Percentiles rank a stretch among this genome's conserved stretches.
Evolutionary conservation across 2,888 invertebrate genomes (phyloP).

Genomic region (Globia sparganii): DNA sequence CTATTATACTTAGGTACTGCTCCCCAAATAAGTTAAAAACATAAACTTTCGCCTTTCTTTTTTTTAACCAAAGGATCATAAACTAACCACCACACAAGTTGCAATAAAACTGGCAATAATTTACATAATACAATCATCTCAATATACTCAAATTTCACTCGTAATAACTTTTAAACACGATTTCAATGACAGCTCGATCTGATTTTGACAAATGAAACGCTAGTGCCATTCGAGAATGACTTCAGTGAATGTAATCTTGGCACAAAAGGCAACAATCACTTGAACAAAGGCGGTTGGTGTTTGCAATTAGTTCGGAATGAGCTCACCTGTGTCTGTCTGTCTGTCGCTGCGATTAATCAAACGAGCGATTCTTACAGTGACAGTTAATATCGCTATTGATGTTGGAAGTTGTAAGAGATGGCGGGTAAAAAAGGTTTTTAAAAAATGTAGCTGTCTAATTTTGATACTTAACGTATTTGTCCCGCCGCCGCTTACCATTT

Average conservation of each 20-base stretch:
- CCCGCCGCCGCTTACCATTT: too few relatives aligned
- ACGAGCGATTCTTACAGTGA: slow-evolving; percentile 60
- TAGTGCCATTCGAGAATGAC: slow-evolving; percentile 52
- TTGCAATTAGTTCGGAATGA: slow-evolving; percentile 68
- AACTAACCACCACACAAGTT: slow-evolving; percentile 7
- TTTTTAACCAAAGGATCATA: neutral
- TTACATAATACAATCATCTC: slow-evolving; percentile 35
- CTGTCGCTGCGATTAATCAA: slow-evolving; percentile 65
- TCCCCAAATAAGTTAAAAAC: neutral
- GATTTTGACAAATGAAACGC: slow-evolving; percentile 71
- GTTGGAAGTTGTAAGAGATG: slow-evolving; percentile 21
- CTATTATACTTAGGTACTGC: neutral
- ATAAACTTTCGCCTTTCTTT: neutral
- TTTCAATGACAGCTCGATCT: slow-evolving; percentile 57
- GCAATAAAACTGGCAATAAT: slow-evolving; percentile 41
- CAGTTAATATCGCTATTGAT: slow-evolving; percentile 56
- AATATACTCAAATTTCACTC: slow-evolving; percentile 54
- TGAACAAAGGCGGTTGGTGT: slow-evolving; percentile 68
- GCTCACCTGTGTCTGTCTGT: slow-evolving; percentile 65
- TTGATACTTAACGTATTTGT: too few relatives aligned
- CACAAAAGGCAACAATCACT: slow-evolving; percentile 74
- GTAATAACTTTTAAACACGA: slow-evolving; percentile 42
- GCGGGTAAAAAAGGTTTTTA: slow-evolving; percentile 7
- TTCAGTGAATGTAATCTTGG: slow-evolving; percentile 62
- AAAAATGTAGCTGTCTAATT: neutral